Evolutionary conservation across 2,797 vertebrate species (phyloP).

Genomic region (Prionace glauca): DNA sequence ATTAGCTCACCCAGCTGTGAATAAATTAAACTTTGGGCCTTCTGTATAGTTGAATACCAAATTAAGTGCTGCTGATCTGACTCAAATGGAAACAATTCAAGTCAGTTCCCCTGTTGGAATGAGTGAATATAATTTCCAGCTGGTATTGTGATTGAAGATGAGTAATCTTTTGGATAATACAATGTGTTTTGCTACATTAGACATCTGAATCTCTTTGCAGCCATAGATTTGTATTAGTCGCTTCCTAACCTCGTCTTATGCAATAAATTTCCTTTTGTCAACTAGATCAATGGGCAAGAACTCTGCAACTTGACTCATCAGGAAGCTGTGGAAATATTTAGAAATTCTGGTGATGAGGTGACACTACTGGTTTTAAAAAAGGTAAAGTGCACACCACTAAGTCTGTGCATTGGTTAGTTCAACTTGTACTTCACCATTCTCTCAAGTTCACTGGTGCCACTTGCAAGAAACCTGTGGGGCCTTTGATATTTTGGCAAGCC

Average conservation of each 20-base stretch:
- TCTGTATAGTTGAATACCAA: not conserved
- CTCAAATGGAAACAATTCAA: not conserved
- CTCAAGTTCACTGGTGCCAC: not conserved
- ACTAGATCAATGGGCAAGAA: constrained; percentile 76
- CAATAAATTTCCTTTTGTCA: not conserved
- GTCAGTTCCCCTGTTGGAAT: not conserved
- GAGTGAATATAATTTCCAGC: not conserved
- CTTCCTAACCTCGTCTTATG: not conserved
- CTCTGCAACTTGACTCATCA: constrained; percentile 71
- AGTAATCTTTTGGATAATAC: not conserved
- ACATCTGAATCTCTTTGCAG: not conserved
- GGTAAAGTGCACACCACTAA: constrained; percentile 51
- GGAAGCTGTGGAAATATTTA: constrained; percentile 79
- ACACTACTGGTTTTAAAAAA: constrained; percentile 74
- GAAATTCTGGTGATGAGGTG: constrained; percentile 74
- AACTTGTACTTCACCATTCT: not conserved
- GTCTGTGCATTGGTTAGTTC: not conserved
- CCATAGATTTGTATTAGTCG: not conserved
- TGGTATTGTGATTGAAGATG: not conserved
- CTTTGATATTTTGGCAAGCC: not conserved
- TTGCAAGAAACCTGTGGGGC: not conserved
- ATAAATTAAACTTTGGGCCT: not conserved
- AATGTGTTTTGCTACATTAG: not conserved
- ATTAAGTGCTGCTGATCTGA: not conserved
- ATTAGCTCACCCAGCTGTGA: not conserved